Evolutionary conservation across 2,888 invertebrate genomes (phyloP).

Genomic region (Synanthedon myopaeformis): DNA sequence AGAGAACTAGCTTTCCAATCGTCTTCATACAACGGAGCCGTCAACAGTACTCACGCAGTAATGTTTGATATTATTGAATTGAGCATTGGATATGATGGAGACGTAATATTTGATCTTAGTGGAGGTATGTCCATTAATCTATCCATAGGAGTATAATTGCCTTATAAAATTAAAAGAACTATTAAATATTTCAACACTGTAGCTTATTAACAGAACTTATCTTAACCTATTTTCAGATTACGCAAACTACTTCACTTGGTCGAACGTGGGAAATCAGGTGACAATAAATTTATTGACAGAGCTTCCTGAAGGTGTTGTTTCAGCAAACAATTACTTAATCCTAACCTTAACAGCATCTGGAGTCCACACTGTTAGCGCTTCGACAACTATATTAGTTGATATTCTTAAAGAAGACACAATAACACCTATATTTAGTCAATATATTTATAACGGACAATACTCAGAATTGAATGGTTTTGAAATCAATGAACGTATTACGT

Average conservation of each 20-base stretch:
- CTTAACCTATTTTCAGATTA: constrained; percentile 24
- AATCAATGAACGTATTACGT: constrained; percentile 22
- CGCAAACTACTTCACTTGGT: constrained; percentile 20
- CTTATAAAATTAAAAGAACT: too few relatives aligned
- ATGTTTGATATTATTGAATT: constrained; percentile 25
- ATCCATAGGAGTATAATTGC: too few relatives aligned
- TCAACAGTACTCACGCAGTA: constrained; percentile 22
- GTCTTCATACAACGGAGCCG: constrained; percentile 29
- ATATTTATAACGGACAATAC: constrained; percentile 36
- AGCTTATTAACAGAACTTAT: not conserved
- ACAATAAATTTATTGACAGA: constrained; percentile 15
- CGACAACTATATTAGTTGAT: constrained; percentile 31
- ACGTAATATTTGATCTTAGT: constrained; percentile 24
- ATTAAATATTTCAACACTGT: too few relatives aligned
- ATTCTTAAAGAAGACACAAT: constrained; percentile 39
- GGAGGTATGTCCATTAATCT: constrained; percentile 28
- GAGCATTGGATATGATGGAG: constrained; percentile 24
- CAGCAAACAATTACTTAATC: constrained; percentile 31
- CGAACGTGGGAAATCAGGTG: constrained; percentile 20
- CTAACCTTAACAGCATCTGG: constrained; percentile 37
- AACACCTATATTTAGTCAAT: constrained; percentile 36
- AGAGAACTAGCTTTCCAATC: constrained; percentile 36
- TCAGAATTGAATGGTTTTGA: constrained; percentile 19
- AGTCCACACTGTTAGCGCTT: constrained; percentile 21
- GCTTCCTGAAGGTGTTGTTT: constrained; percentile 30